These are phyloP conservation scores for Electrona antarctica DNA, from an alignment of 2,113 vertebrate genomes.

Conservation along the genomic window DNA sequence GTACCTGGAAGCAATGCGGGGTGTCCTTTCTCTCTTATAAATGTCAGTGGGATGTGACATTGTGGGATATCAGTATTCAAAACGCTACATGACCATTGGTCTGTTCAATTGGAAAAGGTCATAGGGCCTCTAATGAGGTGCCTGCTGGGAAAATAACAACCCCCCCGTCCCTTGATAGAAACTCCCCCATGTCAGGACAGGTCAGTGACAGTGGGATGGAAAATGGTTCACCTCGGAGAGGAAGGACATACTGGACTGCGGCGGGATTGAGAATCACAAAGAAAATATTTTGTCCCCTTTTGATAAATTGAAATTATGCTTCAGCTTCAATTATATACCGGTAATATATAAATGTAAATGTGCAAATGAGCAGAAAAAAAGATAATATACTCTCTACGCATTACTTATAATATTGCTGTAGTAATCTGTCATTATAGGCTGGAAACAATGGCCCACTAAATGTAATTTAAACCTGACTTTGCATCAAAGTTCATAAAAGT, in stretches of 20 bases:
- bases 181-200: conserved; percentile 52
- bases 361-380: no score
- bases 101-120: conserved; percentile 70
- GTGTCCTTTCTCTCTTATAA: conserved; percentile 32
- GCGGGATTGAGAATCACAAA: no score
- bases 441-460: not conserved
- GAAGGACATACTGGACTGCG: conserved; percentile 7
- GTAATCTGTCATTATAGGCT: not conserved
- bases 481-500: not conserved
- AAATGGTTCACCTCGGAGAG: conserved; percentile 23
- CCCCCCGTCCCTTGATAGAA: conserved; percentile 50
- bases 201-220: conserved; percentile 56
- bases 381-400: no score
- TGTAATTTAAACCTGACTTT: not conserved
- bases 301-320: not conserved
- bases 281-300: not conserved
- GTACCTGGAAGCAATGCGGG: conserved; percentile 31
- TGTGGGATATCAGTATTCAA: conserved; percentile 68
- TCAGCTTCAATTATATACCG: no score
- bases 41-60: conserved; percentile 37
- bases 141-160: conserved; percentile 72
- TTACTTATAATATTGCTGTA: no score
- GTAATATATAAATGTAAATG: no score
- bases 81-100: conserved; percentile 48
- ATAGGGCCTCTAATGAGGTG: conserved; percentile 69